These are phyloP conservation scores for Trissoscelio sp. DNA, from an alignment of 2,888 invertebrate genomes.

Conservation along the genomic window DNA sequence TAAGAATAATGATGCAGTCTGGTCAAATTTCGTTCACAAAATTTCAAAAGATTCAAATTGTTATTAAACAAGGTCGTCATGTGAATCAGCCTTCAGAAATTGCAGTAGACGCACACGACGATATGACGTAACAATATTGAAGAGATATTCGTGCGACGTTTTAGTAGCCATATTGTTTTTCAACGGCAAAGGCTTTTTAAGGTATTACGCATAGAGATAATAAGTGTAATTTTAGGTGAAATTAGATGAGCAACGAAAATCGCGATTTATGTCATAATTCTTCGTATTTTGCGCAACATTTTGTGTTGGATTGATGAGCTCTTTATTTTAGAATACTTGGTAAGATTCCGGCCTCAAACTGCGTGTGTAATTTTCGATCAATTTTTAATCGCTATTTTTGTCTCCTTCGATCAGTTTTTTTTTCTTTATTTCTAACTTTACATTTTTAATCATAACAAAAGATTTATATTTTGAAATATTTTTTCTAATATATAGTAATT, in stretches of 20 bases:
- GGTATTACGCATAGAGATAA: slow-evolving; percentile 80
- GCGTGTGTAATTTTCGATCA: no score
- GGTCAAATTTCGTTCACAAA: no score
- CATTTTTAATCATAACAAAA: no score
- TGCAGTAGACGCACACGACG: slow-evolving; percentile 1
- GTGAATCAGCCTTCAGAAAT: background rate
- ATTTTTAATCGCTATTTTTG: no score
- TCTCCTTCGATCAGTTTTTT: no score
- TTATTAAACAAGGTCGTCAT: no score
- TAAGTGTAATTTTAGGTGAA: slow-evolving; percentile 74
- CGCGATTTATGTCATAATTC: slow-evolving; percentile 32
- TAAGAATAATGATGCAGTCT: no score
- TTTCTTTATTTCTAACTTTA: no score
- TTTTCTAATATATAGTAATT: no score
- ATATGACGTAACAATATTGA: slow-evolving; percentile 76
- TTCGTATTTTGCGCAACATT: slow-evolving; percentile 42
- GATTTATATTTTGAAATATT: no score
- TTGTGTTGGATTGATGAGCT: slow-evolving; percentile 44
- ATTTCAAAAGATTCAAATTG: no score
- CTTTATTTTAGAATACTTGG: slow-evolving; percentile 44
- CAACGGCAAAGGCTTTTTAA: slow-evolving; percentile 78
- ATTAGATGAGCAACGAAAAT: slow-evolving; percentile 63
- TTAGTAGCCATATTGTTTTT: slow-evolving; percentile 83
- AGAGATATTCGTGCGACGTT: slow-evolving; percentile 58
- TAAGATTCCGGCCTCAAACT: slow-evolving; percentile 47